phyloP scores from a whole-genome alignment of 2,888 invertebrate species.

The Melieria omissa region DNA sequence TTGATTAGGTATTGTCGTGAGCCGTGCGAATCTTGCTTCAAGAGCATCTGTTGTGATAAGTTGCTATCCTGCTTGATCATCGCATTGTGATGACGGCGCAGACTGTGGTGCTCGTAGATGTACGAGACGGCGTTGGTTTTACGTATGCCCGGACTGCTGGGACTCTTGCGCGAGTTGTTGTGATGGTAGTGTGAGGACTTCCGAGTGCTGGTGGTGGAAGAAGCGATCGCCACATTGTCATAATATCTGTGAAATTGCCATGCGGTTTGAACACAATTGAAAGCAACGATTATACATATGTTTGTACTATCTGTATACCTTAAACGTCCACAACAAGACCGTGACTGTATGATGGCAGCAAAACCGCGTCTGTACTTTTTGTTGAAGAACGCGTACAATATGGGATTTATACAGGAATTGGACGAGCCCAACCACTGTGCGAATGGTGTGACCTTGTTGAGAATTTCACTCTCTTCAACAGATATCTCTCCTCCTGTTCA shows the following conservation, averaged over 20 bases:
- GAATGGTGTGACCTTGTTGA: conserved; percentile 84
- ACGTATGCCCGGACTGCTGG: conserved; percentile 70
- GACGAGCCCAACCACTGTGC: conserved; percentile 94
- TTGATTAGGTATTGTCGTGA: conserved; percentile 66
- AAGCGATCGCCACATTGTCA: conserved; percentile 86
- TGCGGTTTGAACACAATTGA: background rate
- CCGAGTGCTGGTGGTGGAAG: conserved; percentile 85
- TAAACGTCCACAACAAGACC: conserved; percentile 85
- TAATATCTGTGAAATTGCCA: conserved; percentile 71
- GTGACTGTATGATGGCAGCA: conserved; percentile 85
- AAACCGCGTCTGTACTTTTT: conserved; percentile 93
- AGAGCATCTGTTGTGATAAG: conserved; percentile 65
- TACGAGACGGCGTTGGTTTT: conserved; percentile 70
- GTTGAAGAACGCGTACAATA: conserved; percentile 94
- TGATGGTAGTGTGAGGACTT: conserved; percentile 89
- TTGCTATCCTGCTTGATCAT: conserved; percentile 67
- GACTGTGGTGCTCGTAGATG: conserved; percentile 68
- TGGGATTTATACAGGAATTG: conserved; percentile 95
- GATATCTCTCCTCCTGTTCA: conserved; percentile 68
- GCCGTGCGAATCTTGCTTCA: conserved; percentile 67
- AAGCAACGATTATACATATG: background rate
- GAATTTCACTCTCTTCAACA: conserved; percentile 82
- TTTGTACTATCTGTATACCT: conserved; percentile 61
- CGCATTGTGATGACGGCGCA: conserved; percentile 62
- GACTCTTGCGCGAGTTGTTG: conserved; percentile 69